phyloP scores from a whole-genome alignment of 2,113 vertebrate species.

The Rhodinocichla rosea region DNA sequence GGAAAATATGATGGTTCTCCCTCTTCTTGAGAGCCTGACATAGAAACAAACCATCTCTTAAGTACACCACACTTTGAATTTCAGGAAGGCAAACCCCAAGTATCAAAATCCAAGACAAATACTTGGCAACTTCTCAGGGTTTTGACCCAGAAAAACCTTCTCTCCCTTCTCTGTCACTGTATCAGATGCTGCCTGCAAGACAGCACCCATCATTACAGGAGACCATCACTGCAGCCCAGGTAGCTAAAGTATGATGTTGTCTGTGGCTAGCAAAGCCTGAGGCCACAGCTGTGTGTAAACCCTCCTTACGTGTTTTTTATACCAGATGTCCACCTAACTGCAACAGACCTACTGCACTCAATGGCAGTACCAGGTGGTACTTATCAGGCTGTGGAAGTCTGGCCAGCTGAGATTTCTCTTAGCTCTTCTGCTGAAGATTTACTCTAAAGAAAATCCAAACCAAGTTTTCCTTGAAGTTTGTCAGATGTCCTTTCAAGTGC shows the following conservation, averaged over 20 bases:
- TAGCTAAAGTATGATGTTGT: background rate
- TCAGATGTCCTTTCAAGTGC: background rate
- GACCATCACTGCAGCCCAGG: background rate
- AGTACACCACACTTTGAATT: background rate
- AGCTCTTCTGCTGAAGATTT: background rate
- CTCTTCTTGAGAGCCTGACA: slow-evolving; percentile 67
- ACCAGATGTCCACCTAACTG: background rate
- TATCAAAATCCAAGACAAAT: background rate
- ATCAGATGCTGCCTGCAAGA: background rate
- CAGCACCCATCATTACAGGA: background rate
- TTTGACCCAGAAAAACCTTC: background rate
- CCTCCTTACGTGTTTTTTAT: background rate
- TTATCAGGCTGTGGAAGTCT: background rate
- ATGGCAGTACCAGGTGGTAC: background rate
- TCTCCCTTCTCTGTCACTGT: background rate
- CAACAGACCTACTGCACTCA: background rate
- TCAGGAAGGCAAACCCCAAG: background rate
- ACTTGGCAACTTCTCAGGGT: background rate
- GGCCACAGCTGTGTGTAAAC: background rate
- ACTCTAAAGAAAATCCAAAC: background rate
- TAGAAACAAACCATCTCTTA: background rate
- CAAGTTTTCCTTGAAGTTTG: background rate
- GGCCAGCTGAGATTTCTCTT: background rate
- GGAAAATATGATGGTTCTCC: slow-evolving; percentile 70
- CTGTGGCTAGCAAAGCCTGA: background rate